Evolutionary conservation across 2,888 invertebrate genomes (phyloP).

Genomic region (Pristionchus japonicus): DNA sequence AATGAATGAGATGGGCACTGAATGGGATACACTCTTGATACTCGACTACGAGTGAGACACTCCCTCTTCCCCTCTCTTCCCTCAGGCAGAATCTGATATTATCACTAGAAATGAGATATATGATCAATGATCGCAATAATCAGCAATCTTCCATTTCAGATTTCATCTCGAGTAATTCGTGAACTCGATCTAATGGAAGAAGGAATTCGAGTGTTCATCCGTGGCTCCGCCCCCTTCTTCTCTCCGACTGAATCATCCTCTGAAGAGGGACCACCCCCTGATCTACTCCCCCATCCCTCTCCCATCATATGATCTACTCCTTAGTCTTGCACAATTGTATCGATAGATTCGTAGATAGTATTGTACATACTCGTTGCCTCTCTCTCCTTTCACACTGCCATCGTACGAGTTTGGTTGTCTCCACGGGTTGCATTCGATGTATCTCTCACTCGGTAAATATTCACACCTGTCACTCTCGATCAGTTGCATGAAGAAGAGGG

Average conservation of each 20-base stretch:
- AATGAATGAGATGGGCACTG: background rate
- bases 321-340: background rate
- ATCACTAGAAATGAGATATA: background rate
- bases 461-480: slow-evolving; percentile 16
- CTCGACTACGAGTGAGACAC: background rate
- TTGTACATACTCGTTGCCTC: background rate
- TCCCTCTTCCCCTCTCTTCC: background rate
- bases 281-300: background rate
- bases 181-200: slow-evolving; percentile 33
- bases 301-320: background rate
- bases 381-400: background rate
- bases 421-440: background rate
- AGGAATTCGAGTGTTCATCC: background rate
- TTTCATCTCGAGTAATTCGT: slow-evolving; percentile 37
- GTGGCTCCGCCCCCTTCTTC: slow-evolving; percentile 4
- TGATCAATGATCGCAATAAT: background rate
- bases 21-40: background rate
- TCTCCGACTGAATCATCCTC: background rate
- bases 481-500: background rate
- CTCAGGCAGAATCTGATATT: background rate
- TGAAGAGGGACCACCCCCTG: background rate
- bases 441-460: slow-evolving; percentile 35
- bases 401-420: slow-evolving; percentile 5
- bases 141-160: background rate
- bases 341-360: background rate